These are phyloP conservation scores for Drosophila pseudotakahashii DNA, from an alignment of 2,888 invertebrate genomes.

Conservation along the genomic window DNA sequence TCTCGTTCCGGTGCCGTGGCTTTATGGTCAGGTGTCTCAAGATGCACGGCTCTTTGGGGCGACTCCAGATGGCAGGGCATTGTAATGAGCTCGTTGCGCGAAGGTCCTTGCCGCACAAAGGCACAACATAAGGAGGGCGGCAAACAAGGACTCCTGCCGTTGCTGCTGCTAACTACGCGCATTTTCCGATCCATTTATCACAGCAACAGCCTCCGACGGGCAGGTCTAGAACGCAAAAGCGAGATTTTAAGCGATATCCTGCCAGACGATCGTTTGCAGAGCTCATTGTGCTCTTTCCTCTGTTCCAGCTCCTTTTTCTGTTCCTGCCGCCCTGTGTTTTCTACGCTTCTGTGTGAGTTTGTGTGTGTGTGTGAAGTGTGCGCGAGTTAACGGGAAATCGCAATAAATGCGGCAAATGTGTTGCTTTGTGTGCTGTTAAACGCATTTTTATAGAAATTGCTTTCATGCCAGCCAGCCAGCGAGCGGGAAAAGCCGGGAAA, in stretches of 20 bases:
- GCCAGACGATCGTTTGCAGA: slow-evolving; percentile 43
- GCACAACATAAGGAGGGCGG: slow-evolving; percentile 35
- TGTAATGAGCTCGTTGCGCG: slow-evolving; percentile 39
- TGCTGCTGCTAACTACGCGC: slow-evolving; percentile 64
- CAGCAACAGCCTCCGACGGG: slow-evolving; percentile 48
- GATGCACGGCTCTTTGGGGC: slow-evolving; percentile 6
- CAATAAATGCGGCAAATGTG: slow-evolving; percentile 59
- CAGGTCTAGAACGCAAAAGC: slow-evolving; percentile 17
- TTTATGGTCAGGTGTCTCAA: slow-evolving; percentile 43
- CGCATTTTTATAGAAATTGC: slow-evolving; percentile 75
- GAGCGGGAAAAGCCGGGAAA: slow-evolving; percentile 13
- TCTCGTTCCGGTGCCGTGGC: not conserved
- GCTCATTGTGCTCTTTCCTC: slow-evolving; percentile 35
- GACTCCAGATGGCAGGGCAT: slow-evolving; percentile 25
- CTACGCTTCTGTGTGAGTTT: slow-evolving; percentile 20
- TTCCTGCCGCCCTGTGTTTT: slow-evolving; percentile 9
- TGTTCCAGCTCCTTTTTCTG: not conserved
- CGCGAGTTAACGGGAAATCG: slow-evolving; percentile 69
- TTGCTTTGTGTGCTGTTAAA: slow-evolving; percentile 65
- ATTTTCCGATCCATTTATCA: slow-evolving; percentile 79
- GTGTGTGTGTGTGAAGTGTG: slow-evolving; percentile 35
- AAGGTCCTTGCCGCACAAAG: slow-evolving; percentile 26
- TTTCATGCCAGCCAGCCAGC: slow-evolving; percentile 46
- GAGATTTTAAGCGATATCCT: slow-evolving; percentile 60
- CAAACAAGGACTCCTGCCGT: slow-evolving; percentile 58